Evolutionary conservation across 2,797 vertebrate genomes (phyloP).

Genomic region (Pogoniulus pusillus): DNA sequence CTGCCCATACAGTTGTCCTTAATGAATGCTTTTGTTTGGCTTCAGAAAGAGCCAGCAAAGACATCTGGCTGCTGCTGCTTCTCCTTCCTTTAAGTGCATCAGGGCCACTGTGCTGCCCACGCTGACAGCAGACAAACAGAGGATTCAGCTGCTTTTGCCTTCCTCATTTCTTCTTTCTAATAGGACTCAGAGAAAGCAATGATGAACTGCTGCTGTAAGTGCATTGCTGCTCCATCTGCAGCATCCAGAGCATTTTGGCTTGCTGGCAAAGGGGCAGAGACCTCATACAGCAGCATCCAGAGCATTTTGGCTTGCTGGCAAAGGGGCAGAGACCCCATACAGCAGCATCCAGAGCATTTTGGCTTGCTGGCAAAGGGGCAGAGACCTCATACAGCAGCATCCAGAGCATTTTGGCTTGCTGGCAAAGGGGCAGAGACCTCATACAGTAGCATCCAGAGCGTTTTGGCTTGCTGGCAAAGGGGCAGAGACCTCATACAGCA

Average conservation of each 20-base stretch:
- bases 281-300: too few relatives aligned
- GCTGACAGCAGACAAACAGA: background rate
- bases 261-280: background rate
- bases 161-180: background rate
- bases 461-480: too few relatives aligned
- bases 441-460: too few relatives aligned
- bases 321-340: too few relatives aligned
- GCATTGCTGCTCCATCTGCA: background rate
- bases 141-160: background rate
- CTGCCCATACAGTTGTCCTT: background rate
- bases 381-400: too few relatives aligned
- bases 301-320: too few relatives aligned
- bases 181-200: background rate
- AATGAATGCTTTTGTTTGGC: background rate
- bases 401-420: too few relatives aligned
- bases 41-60: background rate
- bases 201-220: background rate
- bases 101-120: background rate
- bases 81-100: background rate
- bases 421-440: too few relatives aligned
- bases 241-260: background rate
- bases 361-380: too few relatives aligned
- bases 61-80: background rate
- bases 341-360: too few relatives aligned
- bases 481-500: too few relatives aligned